A percentile compares a stretch with the other conserved stretches of the same genome.
These are phyloP conservation scores for Eupithecia subumbrata DNA, from an alignment of 2,888 invertebrate species.

Conservation along the genomic window DNA sequence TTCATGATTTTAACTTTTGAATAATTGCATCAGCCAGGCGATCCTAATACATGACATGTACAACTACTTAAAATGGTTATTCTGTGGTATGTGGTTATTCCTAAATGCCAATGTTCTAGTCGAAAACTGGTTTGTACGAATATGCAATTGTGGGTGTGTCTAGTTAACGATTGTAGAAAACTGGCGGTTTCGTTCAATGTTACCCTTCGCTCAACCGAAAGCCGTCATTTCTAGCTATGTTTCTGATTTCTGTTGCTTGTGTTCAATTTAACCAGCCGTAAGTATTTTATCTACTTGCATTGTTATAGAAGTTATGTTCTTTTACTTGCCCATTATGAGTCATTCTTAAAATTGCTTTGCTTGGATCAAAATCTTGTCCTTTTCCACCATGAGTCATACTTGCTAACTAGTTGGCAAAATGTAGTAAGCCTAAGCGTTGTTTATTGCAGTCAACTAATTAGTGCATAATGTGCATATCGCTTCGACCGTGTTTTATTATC, in stretches of 20 bases:
- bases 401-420: neutral
- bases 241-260: neutral
- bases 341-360: neutral
- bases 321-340: neutral
- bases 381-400: neutral
- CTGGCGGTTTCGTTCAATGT: slow-evolving; percentile 15
- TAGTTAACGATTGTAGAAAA: slow-evolving; percentile 15
- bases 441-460: slow-evolving; percentile 16
- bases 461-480: slow-evolving; percentile 7
- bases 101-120: slow-evolving; percentile 18
- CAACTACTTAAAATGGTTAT: too few relatives aligned
- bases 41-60: too few relatives aligned
- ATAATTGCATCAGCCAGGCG: slow-evolving; percentile 24
- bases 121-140: slow-evolving; percentile 20
- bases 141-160: slow-evolving; percentile 31
- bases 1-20: slow-evolving; percentile 4
- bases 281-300: neutral
- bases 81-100: neutral
- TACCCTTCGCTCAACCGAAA: slow-evolving; percentile 9
- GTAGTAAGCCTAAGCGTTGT: neutral
- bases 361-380: neutral
- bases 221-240: neutral
- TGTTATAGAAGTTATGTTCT: too few relatives aligned
- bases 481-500: slow-evolving; percentile 18
- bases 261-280: neutral